Percentiles rank a stretch among this genome's conserved stretches.
phyloP scores from a whole-genome alignment of 2,888 invertebrate genomes.

The Ormyrus thymus region DNA sequence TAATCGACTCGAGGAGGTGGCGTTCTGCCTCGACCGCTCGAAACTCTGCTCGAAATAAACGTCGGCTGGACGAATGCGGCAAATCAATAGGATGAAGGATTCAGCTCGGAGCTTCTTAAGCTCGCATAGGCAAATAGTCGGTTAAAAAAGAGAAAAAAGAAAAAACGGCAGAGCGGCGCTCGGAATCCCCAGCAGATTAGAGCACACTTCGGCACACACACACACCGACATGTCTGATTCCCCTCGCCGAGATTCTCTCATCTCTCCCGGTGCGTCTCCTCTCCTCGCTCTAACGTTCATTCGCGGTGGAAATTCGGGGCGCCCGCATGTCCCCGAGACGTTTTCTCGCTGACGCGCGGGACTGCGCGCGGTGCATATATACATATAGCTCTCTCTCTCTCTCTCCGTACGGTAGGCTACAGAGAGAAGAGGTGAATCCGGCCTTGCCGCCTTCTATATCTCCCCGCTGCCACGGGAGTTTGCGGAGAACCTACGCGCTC shows the following conservation, averaged over 20 bases:
- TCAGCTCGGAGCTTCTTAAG: no score
- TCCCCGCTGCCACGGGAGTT: conserved; percentile 5
- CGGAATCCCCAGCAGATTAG: not conserved
- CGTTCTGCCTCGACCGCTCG: no score
- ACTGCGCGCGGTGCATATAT: not conserved
- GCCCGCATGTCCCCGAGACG: conserved; percentile 42
- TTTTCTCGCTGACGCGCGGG: conserved; percentile 29
- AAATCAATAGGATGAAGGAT: no score
- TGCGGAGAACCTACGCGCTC: not conserved
- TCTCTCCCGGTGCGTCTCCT: not conserved
- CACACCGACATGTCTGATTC: not conserved
- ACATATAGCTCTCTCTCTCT: no score
- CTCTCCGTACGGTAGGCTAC: no score
- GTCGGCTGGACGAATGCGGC: no score
- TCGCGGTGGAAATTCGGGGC: not conserved
- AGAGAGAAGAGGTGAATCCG: no score
- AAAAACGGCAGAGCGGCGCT: no score
- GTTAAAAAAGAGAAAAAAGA: no score
- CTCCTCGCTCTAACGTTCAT: not conserved
- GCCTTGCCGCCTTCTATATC: not conserved
- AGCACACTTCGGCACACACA: not conserved
- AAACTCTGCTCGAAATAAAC: no score
- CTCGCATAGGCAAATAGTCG: no score
- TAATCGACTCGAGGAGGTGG: no score
- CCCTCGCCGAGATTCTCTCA: not conserved